Conservation (phyloP, 2,113 vertebrate species). For the Phalacrocorax brasilianus region DNA sequence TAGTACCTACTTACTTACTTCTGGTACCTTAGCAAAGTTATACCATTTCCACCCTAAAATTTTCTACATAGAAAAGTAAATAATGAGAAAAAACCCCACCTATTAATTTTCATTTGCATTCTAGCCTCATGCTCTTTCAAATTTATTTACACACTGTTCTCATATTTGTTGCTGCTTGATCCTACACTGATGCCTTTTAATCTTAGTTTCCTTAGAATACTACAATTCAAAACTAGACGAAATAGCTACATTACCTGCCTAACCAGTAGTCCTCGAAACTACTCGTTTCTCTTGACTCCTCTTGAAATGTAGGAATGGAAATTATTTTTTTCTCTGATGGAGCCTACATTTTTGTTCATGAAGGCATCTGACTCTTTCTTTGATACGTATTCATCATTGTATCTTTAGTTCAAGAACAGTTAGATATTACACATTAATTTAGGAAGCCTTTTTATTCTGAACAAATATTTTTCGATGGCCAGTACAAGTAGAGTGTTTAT, state of each 20-base stretch:
- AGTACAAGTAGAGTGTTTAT: background rate
- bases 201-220: background rate
- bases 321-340: background rate
- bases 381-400: background rate
- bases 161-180: background rate
- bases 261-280: background rate
- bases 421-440: background rate
- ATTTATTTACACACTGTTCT: background rate
- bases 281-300: accelerated
- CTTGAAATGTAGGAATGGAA: background rate
- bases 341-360: background rate
- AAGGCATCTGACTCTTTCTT: background rate
- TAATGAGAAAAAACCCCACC: background rate
- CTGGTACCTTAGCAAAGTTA: background rate
- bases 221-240: background rate
- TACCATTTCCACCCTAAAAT: background rate
- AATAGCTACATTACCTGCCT: background rate
- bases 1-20: background rate
- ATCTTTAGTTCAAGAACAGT: background rate
- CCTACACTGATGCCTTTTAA: background rate
- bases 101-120: background rate
- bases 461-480: background rate
- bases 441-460: background rate
- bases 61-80: background rate
- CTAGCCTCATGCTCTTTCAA: background rate